Base-by-base conservation (phyloP, 2,113 vertebrate genomes). In the Vicugna pacos region DNA sequence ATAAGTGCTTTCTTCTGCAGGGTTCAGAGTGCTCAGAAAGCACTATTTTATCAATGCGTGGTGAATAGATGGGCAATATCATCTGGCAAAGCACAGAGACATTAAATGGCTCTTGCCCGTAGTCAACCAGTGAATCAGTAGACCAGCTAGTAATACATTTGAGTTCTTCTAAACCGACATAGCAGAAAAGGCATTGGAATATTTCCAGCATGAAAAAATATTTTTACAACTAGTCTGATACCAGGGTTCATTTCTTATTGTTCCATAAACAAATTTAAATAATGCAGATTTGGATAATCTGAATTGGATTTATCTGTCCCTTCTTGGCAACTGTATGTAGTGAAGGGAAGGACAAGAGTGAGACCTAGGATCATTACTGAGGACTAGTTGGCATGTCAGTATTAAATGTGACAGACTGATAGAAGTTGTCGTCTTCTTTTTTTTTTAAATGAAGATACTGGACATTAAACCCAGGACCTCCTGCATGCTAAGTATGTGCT, bases 1-100 rank as follows among this genome's bases (percentile, higher is more conserved):
- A 84, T 93, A 84, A 96, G 52, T 76, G 11, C 52, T 93, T 93
- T 93, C 46, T 95, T 88, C 5, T 86, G 54, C 13, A 96, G 17
- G 15, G 48, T 86, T 96, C 20, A 83, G 38, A 96, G 70, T 83
- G 9, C 72, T 90, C 35, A 77, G 70, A 97, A 96, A 94, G 86
- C 9, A 65, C 16, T n/a, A 11, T 70, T 95, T 96, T 96, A 93
- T 94, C 93, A 93, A 62, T 93, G 69, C 80, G 22, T 52, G 6
- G 38, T 60, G 58, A 89, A 69, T 87, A 91, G 50, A 79, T 80
- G 73, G 67, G 38, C n/a, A 56, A 4, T 86, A 85, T 97, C 70
- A 56, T 79, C 82, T 94, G 85, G 79, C 38, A 86, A 79, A 94
- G 50, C 56, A 73, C 32, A 30, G 92, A 90, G 76, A 86, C n/a